phyloP scores from a whole-genome alignment of 1,140 invertebrate species.

The Campoletis sonorensis region DNA sequence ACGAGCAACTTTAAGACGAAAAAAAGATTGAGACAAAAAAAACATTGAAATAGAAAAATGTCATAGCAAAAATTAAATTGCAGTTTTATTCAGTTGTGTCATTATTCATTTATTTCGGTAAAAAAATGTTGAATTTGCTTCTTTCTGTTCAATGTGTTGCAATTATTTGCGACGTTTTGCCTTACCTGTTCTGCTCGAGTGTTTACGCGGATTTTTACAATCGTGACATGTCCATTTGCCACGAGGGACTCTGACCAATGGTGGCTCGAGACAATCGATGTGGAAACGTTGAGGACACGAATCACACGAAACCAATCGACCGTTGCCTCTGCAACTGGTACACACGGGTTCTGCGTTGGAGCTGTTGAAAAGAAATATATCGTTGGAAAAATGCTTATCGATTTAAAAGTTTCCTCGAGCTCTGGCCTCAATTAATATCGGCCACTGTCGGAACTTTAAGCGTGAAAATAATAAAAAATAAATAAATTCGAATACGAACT shows the following conservation, averaged over 20 bases:
- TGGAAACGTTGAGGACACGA: constrained; percentile 79
- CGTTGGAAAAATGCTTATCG: no score
- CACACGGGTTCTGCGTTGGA: constrained; percentile 61
- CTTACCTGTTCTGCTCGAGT: constrained; percentile 65
- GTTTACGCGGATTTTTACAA: constrained; percentile 74
- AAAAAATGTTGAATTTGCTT: not conserved
- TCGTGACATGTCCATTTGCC: constrained; percentile 79
- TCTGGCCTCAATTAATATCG: no score
- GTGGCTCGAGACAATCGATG: constrained; percentile 79
- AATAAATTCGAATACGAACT: constrained; percentile 9
- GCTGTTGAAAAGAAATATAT: constrained; percentile 44
- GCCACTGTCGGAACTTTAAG: no score
- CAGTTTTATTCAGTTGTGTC: not conserved
- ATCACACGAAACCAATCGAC: constrained; percentile 79
- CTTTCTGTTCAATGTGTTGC: not conserved
- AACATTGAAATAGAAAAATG: constrained; percentile 12
- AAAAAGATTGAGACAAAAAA: not conserved
- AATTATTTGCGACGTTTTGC: not conserved
- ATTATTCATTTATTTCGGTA: no score
- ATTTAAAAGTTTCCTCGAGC: no score
- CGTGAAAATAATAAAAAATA: constrained; percentile 4
- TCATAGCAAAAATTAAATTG: constrained; percentile 35
- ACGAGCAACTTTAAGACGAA: not conserved
- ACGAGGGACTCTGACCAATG: constrained; percentile 78
- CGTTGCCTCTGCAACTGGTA: constrained; percentile 67